Conservation (phyloP, 1,140 invertebrate species). For the Drosophila subobscura region DNA sequence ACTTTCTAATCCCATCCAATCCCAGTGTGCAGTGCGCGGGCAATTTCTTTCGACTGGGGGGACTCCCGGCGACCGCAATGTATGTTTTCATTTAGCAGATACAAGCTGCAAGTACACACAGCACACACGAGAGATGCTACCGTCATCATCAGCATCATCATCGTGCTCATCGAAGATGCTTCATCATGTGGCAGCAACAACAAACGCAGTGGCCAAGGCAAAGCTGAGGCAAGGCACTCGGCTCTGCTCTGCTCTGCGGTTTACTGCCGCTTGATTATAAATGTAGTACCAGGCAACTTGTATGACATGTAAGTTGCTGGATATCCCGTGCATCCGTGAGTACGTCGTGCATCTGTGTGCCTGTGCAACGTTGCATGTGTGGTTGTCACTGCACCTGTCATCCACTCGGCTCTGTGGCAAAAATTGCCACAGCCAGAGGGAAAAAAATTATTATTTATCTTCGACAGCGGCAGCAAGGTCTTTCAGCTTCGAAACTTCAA, state of each 20-base stretch:
- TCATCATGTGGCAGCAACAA: conserved; percentile 65
- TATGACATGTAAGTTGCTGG: conserved; percentile 74
- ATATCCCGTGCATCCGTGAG: conserved; percentile 27
- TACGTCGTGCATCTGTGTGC: conserved; percentile 35
- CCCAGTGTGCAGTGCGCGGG: conserved; percentile 34
- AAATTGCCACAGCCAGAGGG: conserved; percentile 23
- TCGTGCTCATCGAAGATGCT: conserved; percentile 65
- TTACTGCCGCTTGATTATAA: conserved; percentile 73
- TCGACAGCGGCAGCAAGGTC: conserved; percentile 43
- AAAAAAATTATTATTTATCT: conserved; percentile 78
- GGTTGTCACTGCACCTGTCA: conserved; percentile 79
- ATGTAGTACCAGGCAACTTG: conserved; percentile 64
- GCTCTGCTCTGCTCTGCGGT: conserved; percentile 46
- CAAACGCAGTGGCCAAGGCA: background rate
- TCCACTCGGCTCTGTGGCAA: conserved; percentile 60
- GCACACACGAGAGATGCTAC: conserved; percentile 45
- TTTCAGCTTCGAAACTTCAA: conserved; percentile 40
- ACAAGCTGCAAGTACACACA: conserved; percentile 55
- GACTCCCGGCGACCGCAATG: conserved; percentile 49
- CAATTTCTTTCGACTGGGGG: conserved; percentile 27
- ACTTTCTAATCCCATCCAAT: conserved; percentile 41
- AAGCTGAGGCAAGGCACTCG: conserved; percentile 10
- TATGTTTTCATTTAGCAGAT: conserved; percentile 81
- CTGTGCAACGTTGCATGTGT: conserved; percentile 47
- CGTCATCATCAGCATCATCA: conserved; percentile 21